A percentile compares a stretch with the other conserved stretches of the same genome.
These are phyloP conservation scores for Xestoiulus laeticollis DNA, from an alignment of 2,888 invertebrate genomes.

Conservation along the genomic window DNA sequence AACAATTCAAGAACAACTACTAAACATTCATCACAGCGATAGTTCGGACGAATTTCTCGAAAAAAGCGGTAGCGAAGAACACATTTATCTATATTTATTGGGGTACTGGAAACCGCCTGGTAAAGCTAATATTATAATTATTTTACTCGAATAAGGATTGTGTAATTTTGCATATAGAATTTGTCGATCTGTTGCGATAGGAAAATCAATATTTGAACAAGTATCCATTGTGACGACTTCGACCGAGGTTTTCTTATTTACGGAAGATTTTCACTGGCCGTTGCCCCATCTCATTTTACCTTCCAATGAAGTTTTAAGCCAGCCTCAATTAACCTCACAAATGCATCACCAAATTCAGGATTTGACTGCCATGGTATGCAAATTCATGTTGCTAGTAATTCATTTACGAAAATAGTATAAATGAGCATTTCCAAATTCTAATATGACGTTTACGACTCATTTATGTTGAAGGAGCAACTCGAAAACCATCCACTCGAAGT, in stretches of 20 bases:
- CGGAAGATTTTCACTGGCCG: slow-evolving; percentile 51
- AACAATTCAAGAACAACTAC: slow-evolving; percentile 48
- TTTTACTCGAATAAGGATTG: not conserved
- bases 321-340: slow-evolving; percentile 38
- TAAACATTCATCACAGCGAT: not conserved
- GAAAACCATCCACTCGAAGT: slow-evolving; percentile 48
- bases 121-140: not conserved
- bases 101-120: slow-evolving; percentile 52
- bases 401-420: not conserved
- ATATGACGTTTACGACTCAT: not conserved
- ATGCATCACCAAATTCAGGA: slow-evolving; percentile 47
- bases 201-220: not conserved
- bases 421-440: not conserved
- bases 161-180: not conserved
- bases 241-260: slow-evolving; percentile 45
- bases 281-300: slow-evolving; percentile 49
- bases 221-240: slow-evolving; percentile 50
- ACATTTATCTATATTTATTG: slow-evolving; percentile 50
- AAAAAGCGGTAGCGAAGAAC: not conserved
- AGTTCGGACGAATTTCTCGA: not conserved
- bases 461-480: not conserved
- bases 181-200: not conserved
- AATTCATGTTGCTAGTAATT: not conserved
- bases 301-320: slow-evolving; percentile 30
- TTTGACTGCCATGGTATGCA: slow-evolving; percentile 47